phyloP scores from a whole-genome alignment of 2,113 vertebrate genomes.

The Heliornis fulica region DNA sequence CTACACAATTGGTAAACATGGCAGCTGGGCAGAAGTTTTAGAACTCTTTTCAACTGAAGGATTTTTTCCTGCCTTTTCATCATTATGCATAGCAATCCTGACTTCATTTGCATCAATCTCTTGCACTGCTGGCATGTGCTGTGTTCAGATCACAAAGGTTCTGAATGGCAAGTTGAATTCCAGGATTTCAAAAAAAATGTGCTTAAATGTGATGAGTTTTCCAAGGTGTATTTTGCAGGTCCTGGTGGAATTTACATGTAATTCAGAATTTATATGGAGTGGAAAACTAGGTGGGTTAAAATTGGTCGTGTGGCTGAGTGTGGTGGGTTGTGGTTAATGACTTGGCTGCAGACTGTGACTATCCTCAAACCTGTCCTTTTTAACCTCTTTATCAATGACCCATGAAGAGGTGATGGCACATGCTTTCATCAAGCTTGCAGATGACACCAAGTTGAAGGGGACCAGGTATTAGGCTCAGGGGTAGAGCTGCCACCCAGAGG shows the following conservation, averaged over 20 bases:
- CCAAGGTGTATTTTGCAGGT: not conserved
- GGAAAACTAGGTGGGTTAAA: not conserved
- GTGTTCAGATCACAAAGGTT: not conserved
- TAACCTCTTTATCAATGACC: not conserved
- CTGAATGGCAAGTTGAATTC: not conserved
- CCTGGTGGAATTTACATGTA: too few relatives aligned
- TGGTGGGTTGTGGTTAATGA: not conserved
- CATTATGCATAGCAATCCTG: not conserved
- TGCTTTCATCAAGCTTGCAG: not conserved
- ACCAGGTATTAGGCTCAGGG: not conserved
- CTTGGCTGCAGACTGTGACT: not conserved
- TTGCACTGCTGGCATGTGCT: not conserved
- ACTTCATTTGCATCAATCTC: not conserved
- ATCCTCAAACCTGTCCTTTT: not conserved
- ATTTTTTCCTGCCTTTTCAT: not conserved
- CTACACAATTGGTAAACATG: not conserved
- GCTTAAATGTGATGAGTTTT: not conserved
- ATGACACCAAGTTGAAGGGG: not conserved
- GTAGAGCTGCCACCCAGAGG: not conserved
- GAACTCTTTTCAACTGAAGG: not conserved
- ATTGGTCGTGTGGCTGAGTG: not conserved
- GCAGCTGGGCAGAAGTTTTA: not conserved
- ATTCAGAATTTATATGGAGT: not conserved
- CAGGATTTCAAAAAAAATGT: not conserved
- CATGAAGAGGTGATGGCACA: rapidly evolving